Base-by-base conservation (phyloP, 2,797 vertebrate genomes). In the Eulemur rubriventer region DNA sequence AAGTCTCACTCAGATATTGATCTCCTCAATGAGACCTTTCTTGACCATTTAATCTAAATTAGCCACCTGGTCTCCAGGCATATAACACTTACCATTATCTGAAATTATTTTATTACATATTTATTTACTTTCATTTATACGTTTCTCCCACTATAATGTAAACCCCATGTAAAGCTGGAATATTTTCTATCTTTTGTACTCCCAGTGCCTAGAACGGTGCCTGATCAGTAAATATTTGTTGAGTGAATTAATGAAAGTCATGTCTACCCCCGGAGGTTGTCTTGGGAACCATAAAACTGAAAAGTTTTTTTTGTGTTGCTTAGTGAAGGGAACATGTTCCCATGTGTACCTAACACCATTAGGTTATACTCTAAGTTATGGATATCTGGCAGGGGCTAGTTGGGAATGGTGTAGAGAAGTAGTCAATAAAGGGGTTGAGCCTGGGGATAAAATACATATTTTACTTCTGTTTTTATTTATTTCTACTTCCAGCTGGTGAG, bases 401-500 rank as follows among this genome's bases (percentile, higher is more conserved):
- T 48, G 80, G 89, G 2, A 83, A 41, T 81, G n/a, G 14, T 22
- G 0, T 41, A 67, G 70, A 93, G 75, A 72, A 72, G 8, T 65
- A 59, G 78, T 79, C 30, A 80, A 2, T 67, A 76, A 65, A 80
- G 55, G n/a, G 35, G 30, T 78, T 91, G 94, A 95, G 41, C 22
- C 43, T 79, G 18, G 43, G 50, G 61, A 79, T 82, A 92, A 89
- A 72, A 59, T 80, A 80, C 7, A 7, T 65, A 75, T 52, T 95
- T 91, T 95, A 52, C 57, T 92, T 89, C 6, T 92, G 26, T 90
- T 96, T 96, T 89, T 78, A 52, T 90, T 96, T 96, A 61, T 93
- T 93, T 93, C 26, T 97, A 33, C 75, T 97, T 97, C 76, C 79
- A 95, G 69, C 81, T 96, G 95, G 65, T 89, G 70, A 93, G 91